These are phyloP conservation scores for Tineola bisselliella DNA, from an alignment of 2,888 invertebrate genomes.

Conservation along the genomic window DNA sequence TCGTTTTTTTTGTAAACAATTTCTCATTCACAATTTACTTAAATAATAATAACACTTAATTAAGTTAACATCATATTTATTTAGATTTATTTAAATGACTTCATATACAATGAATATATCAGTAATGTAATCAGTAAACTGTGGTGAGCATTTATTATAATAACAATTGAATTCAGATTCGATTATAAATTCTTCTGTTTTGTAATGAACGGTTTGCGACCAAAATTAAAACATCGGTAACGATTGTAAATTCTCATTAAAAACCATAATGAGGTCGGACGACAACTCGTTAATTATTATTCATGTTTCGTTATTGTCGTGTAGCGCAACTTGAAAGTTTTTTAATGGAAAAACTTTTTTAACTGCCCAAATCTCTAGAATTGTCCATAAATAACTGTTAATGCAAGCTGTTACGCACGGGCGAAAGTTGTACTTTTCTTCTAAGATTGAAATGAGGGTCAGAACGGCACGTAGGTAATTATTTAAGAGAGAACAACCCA, in stretches of 20 bases:
- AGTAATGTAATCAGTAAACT: too few relatives aligned
- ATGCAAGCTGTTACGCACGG: constrained; percentile 64
- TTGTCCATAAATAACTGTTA: constrained; percentile 59
- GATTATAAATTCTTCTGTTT: background rate
- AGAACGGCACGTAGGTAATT: constrained; percentile 59
- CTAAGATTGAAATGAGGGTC: constrained; percentile 34
- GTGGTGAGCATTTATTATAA: background rate
- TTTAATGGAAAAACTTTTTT: constrained; percentile 62
- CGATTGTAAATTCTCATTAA: constrained; percentile 15
- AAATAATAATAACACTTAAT: too few relatives aligned
- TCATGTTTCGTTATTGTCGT: constrained; percentile 35
- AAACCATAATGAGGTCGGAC: constrained; percentile 14
- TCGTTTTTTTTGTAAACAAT: too few relatives aligned
- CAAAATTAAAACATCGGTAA: background rate
- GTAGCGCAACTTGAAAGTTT: constrained; percentile 28
- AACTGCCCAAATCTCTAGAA: constrained; percentile 51
- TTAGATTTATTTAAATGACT: too few relatives aligned
- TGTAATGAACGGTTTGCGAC: background rate
- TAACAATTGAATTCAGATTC: background rate
- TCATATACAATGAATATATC: too few relatives aligned
- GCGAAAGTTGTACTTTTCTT: constrained; percentile 33
- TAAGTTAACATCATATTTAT: too few relatives aligned
- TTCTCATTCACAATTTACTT: too few relatives aligned
- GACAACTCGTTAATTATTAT: constrained; percentile 41
- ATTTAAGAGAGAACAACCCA: constrained; percentile 37